Base-by-base conservation (phyloP, 2,888 invertebrate genomes). In the Eristalis arbustorum region DNA sequence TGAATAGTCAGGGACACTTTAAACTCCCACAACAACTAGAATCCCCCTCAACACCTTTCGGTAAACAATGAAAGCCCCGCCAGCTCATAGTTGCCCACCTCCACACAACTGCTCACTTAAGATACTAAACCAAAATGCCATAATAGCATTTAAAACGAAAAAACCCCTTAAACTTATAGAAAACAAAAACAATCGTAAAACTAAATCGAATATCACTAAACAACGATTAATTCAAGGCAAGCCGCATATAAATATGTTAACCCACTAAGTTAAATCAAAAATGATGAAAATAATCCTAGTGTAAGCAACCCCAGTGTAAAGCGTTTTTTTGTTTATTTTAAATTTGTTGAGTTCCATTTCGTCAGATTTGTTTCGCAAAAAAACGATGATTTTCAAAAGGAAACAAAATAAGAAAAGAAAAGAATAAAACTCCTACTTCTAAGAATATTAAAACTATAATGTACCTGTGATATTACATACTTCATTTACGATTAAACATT, bases 401-500 rank as follows among this genome's bases (percentile, higher is more conserved):
- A 11, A 59, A 59, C 23, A 14, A 18, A 59, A 13, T 59, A 10
- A 66, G 25, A 22, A 34, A 69, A 73, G 63, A 67, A 25, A 56
- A 25, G 72, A 78, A 42, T 34, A 74, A 67, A 63, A 67, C 69
- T 79, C 85, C 89, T 79, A 85, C 72, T 84, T 89, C 88, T 88
- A 90, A 90, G 89, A 84, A 84, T 82, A 88, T 82, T 88, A 89
- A 85, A 90, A 89, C 89, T 91, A 91, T 90, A 91, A 92, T 92
- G 92, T 92, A 92, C 92, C 92, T 92, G 92, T 92, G 92, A 92
- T 92, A 92, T 91, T 90, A 91, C 90, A 90, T 90, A 90, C 89
- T 90, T 90, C 88, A 89, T 90, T 89, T 88, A 88, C 63, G 67
- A 71, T 87, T 79, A 87, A 87, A 23, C 49, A 79, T 61, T 66